These are phyloP conservation scores for Alsophila aescularia DNA, from an alignment of 2,888 invertebrate genomes.

Conservation along the genomic window DNA sequence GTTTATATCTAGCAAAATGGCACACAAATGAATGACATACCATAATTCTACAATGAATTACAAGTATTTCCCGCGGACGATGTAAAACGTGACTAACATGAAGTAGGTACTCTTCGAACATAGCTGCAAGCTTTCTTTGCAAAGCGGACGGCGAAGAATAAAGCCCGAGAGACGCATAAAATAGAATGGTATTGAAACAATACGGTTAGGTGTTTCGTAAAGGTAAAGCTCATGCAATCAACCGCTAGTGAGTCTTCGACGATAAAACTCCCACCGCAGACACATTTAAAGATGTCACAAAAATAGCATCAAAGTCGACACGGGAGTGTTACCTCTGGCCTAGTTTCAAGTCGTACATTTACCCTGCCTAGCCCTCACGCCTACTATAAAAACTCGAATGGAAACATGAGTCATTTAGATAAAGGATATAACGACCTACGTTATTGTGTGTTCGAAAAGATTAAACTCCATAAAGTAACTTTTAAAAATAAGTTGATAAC, in stretches of 20 bases:
- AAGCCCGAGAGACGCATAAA: conserved; percentile 9
- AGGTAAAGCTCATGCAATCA: conserved; percentile 47
- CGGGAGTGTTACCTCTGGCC: conserved; percentile 67
- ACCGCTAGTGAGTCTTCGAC: conserved; percentile 56
- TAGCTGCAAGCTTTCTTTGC: conserved; percentile 33
- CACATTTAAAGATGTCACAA: conserved; percentile 63
- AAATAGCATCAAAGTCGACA: conserved; percentile 75
- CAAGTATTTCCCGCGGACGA: conserved; percentile 54
- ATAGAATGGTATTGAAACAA: conserved; percentile 29
- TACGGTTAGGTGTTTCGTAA: conserved; percentile 32
- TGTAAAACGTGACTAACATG: conserved; percentile 50
- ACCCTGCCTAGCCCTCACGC: conserved; percentile 35
- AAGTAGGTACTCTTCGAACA: conserved; percentile 28
- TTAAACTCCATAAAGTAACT: conserved; percentile 21
- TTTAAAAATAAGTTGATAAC: conserved; percentile 21
- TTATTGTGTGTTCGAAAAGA: conserved; percentile 31
- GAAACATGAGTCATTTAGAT: conserved; percentile 31
- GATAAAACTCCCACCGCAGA: conserved; percentile 70
- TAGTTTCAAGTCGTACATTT: conserved; percentile 63
- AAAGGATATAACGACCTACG: conserved; percentile 34
- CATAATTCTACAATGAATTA: conserved; percentile 31
- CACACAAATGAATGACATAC: conserved; percentile 52
- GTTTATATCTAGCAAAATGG: conserved; percentile 55
- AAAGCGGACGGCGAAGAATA: conserved; percentile 14
- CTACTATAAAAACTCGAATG: conserved; percentile 53